These are phyloP conservation scores for Falco novaeseelandiae DNA, from an alignment of 2,797 vertebrate genomes.

Conservation along the genomic window DNA sequence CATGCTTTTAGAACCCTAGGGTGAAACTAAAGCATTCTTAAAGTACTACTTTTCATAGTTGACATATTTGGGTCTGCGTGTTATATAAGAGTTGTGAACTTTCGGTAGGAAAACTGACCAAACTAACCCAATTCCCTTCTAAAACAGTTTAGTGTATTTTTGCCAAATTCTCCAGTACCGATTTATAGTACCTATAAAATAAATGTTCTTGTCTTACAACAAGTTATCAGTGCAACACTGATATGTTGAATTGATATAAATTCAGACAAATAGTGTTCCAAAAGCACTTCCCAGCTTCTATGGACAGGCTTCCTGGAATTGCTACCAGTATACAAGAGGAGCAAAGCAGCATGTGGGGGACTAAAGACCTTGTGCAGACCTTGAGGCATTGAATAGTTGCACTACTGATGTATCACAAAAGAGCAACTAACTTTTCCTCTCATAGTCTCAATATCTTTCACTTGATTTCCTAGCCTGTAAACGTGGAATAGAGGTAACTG, in stretches of 20 bases:
- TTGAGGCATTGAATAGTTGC: neutral
- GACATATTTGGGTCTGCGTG: rapidly evolving
- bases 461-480: neutral
- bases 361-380: neutral
- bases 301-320: neutral
- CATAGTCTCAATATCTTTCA: rapidly evolving
- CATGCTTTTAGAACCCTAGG: neutral
- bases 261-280: neutral
- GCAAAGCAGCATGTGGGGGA: neutral
- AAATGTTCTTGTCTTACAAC: neutral
- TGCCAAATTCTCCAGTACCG: neutral
- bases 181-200: neutral
- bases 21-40: neutral
- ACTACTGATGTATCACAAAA: neutral
- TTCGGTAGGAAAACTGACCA: neutral
- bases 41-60: neutral
- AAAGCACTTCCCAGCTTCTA: neutral
- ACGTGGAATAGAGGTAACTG: neutral
- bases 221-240: neutral
- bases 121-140: neutral
- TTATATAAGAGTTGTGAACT: neutral
- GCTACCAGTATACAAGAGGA: rapidly evolving
- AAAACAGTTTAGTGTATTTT: neutral
- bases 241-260: neutral
- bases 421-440: neutral